Evolutionary conservation across 2,888 invertebrate genomes (phyloP).

Genomic region (Leuctra nigra): DNA sequence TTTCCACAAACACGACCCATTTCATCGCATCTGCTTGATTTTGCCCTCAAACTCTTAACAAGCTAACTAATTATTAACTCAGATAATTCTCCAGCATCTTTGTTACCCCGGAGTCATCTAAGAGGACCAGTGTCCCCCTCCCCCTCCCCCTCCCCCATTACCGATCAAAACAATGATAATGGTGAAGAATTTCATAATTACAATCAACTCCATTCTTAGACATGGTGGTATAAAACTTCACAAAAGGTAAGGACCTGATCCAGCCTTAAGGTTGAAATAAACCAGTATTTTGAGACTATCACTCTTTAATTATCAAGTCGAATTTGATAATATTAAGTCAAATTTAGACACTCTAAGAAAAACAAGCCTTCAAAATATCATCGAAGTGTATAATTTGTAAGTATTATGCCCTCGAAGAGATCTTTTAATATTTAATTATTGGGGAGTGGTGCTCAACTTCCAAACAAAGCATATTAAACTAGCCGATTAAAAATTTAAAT

Average conservation of each 20-base stretch:
- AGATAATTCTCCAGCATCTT: no score
- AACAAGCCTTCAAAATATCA: conserved; percentile 9
- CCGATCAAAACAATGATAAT: not conserved
- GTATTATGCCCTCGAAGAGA: conserved; percentile 2
- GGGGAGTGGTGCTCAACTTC: not conserved
- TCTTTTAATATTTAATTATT: conserved; percentile 2
- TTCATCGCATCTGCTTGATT: not conserved
- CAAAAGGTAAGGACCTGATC: not conserved
- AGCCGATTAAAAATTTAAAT: conserved; percentile 13
- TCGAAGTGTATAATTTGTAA: conserved; percentile 10
- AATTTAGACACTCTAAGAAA: conserved; percentile 13
- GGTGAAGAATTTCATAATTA: conserved; percentile 12
- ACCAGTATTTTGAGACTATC: not conserved
- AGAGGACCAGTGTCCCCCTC: no score
- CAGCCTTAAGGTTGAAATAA: not conserved
- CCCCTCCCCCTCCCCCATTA: not conserved
- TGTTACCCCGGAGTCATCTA: no score
- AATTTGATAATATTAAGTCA: conserved; percentile 17
- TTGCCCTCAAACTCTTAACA: no score
- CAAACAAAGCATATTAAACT: conserved; percentile 2
- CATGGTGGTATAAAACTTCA: not conserved
- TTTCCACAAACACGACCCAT: no score
- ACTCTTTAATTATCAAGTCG: conserved; percentile 12
- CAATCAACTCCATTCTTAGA: conserved; percentile 9
- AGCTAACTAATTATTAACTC: no score